A percentile compares a stretch with the other conserved stretches of the same genome.
Conservation (phyloP, 2,888 invertebrate species). For the Xanthorhoe spadicearia region DNA sequence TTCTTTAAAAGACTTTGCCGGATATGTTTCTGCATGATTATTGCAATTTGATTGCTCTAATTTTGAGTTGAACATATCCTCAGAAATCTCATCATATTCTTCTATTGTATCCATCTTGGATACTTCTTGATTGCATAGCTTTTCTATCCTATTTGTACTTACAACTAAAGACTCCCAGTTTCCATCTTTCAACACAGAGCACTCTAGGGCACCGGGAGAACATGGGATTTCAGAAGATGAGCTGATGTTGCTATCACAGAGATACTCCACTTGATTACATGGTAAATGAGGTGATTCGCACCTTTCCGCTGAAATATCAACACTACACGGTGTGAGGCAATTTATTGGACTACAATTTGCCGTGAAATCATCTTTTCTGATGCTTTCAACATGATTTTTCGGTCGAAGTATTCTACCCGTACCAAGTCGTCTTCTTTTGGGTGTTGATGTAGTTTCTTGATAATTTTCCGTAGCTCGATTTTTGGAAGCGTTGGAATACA, state of each 20-base stretch:
- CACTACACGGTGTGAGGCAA: constrained; percentile 41
- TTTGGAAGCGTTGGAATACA: constrained; percentile 45
- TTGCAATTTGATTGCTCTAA: constrained; percentile 54
- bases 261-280: constrained; percentile 76
- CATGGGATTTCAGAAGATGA: constrained; percentile 58
- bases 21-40: constrained; percentile 44
- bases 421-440: constrained; percentile 71
- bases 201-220: constrained; percentile 60
- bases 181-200: constrained; percentile 48
- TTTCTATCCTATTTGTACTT: constrained; percentile 47
- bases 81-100: constrained; percentile 61
- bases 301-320: constrained; percentile 42
- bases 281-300: constrained; percentile 74
- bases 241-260: constrained; percentile 62
- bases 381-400: constrained; percentile 43
- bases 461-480: constrained; percentile 34
- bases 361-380: constrained; percentile 35
- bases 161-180: constrained; percentile 63
- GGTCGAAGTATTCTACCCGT: constrained; percentile 55
- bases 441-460: constrained; percentile 62
- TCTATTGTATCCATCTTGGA: constrained; percentile 40
- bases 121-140: constrained; percentile 36
- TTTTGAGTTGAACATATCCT: constrained; percentile 69
- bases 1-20: constrained; percentile 46
- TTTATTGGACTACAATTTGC: constrained; percentile 54